These are phyloP conservation scores for Cheilosia urbana DNA, from an alignment of 2,888 invertebrate genomes.

Conservation along the genomic window DNA sequence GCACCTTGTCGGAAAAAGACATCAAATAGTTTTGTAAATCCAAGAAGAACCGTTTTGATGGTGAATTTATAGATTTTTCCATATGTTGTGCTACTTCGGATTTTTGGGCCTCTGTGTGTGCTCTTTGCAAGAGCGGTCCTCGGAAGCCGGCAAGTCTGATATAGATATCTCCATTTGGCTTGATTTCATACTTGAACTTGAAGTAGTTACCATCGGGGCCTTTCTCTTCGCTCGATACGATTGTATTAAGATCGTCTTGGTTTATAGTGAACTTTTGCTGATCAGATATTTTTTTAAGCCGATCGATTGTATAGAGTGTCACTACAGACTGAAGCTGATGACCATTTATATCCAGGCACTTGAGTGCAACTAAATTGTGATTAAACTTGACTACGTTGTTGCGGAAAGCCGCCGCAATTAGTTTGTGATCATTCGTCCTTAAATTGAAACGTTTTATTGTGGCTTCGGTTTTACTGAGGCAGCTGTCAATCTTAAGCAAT, in stretches of 20 bases:
- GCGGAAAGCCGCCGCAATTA: conserved; percentile 1
- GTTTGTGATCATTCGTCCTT: not conserved
- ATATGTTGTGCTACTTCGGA: not conserved
- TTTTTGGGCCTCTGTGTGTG: not conserved
- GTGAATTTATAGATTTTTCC: conserved; percentile 8
- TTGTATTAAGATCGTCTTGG: conserved; percentile 7
- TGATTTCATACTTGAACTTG: conserved; percentile 21
- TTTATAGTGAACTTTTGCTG: not conserved
- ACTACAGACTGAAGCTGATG: conserved; percentile 1
- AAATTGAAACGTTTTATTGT: conserved; percentile 24
- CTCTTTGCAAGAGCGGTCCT: conserved; percentile 1
- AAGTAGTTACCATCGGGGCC: conserved; percentile 5
- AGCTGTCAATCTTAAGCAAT: not conserved
- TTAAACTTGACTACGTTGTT: conserved; percentile 18
- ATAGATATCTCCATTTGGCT: conserved; percentile 1
- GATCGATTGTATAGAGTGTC: conserved; percentile 11
- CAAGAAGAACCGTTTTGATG: conserved; percentile 4
- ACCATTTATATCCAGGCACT: conserved; percentile 12
- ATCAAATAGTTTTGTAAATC: conserved; percentile 30
- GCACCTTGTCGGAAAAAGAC: conserved; percentile 8
- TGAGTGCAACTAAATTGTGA: conserved; percentile 25
- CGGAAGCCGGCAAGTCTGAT: conserved; percentile 6
- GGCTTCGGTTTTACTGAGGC: conserved; percentile 18
- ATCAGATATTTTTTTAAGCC: not conserved
- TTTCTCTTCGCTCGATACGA: conserved; percentile 9